Conservation (phyloP, 64 coral and sea anemone species). For the Montipora efflorescens region DNA sequence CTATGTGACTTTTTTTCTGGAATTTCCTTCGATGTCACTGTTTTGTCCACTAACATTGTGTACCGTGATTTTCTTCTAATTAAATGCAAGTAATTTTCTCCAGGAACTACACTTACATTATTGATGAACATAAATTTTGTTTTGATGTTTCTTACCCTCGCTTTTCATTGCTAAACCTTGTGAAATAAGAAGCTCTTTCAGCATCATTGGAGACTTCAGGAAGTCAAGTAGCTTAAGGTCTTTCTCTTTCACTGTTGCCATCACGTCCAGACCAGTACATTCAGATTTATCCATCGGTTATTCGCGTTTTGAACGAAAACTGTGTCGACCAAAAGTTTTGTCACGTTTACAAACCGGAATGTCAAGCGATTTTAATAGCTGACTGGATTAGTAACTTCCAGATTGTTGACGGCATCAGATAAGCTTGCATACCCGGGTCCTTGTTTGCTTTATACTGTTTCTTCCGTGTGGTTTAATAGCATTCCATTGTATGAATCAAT, state of each 20-base stretch:
- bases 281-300: slow-evolving; percentile 11
- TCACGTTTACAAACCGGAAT: background rate
- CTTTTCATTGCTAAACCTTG: background rate
- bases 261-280: background rate
- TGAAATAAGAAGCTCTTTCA: slow-evolving; percentile 3
- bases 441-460: background rate
- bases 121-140: background rate
- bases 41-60: background rate
- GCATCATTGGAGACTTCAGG: background rate
- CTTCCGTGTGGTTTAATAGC: slow-evolving; percentile 10
- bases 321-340: background rate
- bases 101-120: background rate
- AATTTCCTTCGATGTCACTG: background rate
- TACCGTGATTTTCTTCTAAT: background rate
- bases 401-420: background rate
- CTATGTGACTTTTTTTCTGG: background rate
- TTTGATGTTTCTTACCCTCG: background rate
- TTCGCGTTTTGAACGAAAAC: background rate
- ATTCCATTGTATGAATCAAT: background rate
- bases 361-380: background rate
- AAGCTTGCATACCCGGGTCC: background rate
- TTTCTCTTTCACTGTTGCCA: background rate
- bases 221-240: background rate
- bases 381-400: background rate
- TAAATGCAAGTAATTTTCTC: background rate